A percentile compares a stretch with the other conserved stretches of the same genome.
These are phyloP conservation scores for Todus mexicanus DNA, from an alignment of 2,797 vertebrate species.

Conservation along the genomic window DNA sequence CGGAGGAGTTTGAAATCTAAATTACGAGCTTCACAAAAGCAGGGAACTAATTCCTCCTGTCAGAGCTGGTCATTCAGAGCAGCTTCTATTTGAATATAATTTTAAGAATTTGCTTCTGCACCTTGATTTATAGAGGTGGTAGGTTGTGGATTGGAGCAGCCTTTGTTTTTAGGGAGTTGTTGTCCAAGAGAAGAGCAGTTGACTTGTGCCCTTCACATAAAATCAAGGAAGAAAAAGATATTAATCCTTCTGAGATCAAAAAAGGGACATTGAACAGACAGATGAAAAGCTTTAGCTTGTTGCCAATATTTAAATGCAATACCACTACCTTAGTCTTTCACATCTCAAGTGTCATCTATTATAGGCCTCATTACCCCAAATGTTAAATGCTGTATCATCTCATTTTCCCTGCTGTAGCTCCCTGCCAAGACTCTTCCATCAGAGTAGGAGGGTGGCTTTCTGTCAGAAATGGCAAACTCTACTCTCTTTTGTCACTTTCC, in stretches of 20 bases:
- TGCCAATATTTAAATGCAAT: conserved; percentile 71
- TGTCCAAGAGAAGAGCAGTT: background rate
- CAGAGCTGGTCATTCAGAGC: conserved; percentile 11
- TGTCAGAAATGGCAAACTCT: background rate
- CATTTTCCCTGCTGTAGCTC: conserved; percentile 41
- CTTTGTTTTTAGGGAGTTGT: background rate
- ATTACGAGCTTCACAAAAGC: conserved; percentile 32
- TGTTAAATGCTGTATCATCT: conserved; percentile 57
- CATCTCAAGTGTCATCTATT: conserved; percentile 71
- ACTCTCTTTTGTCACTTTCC: background rate
- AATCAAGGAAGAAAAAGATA: background rate
- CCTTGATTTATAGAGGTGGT: background rate
- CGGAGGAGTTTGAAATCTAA: background rate
- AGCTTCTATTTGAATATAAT: background rate
- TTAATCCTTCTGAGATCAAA: background rate
- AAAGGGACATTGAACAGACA: background rate
- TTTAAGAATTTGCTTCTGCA: background rate
- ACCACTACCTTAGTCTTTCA: conserved; percentile 54
- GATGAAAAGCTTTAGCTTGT: conserved; percentile 42
- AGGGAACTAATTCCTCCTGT: conserved; percentile 12
- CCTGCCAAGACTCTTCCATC: conserved; percentile 49
- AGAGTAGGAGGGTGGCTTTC: conserved; percentile 16
- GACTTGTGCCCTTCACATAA: background rate
- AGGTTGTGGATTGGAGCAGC: background rate
- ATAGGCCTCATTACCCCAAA: conserved; percentile 72